These are phyloP conservation scores for Drosophila kepulauana DNA, from an alignment of 1,140 invertebrate genomes.

Conservation along the genomic window DNA sequence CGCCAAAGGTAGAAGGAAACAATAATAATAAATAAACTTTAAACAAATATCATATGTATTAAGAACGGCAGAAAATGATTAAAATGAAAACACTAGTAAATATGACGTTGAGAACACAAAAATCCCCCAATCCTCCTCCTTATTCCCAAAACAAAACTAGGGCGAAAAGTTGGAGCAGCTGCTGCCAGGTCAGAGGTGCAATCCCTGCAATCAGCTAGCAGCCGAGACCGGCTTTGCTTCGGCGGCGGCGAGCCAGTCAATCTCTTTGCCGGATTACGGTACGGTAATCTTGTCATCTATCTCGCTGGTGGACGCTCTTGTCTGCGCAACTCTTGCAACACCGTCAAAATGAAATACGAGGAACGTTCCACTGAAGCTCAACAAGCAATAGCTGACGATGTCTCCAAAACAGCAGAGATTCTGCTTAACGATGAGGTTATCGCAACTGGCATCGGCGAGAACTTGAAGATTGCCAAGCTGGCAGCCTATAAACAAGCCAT, in stretches of 20 bases:
- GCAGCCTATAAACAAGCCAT: slow-evolving; percentile 84
- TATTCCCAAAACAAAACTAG: slow-evolving; percentile 65
- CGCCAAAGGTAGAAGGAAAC: slow-evolving; percentile 87
- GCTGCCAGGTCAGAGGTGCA: slow-evolving; percentile 9
- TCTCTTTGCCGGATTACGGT: slow-evolving; percentile 61
- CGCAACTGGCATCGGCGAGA: slow-evolving; percentile 65
- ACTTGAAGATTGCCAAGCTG: slow-evolving; percentile 85
- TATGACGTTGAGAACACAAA: slow-evolving; percentile 61
- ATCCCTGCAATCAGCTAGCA: slow-evolving; percentile 12
- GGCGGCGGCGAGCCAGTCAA: slow-evolving; percentile 62
- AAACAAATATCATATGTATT: slow-evolving; percentile 2
- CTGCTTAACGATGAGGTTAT: slow-evolving; percentile 82
- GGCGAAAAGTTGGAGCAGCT: slow-evolving; percentile 39
- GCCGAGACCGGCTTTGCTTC: slow-evolving; percentile 54
- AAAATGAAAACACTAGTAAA: slow-evolving; percentile 62
- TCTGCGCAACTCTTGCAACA: slow-evolving; percentile 57
- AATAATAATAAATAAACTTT: slow-evolving; percentile 55
- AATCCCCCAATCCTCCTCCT: slow-evolving; percentile 28
- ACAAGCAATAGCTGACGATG: slow-evolving; percentile 4
- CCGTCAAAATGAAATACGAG: slow-evolving; percentile 48
- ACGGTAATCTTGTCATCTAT: slow-evolving; percentile 55
- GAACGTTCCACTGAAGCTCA: slow-evolving; percentile 10
- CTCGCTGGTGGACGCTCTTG: slow-evolving; percentile 68
- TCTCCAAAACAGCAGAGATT: slow-evolving; percentile 50
- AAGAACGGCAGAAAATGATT: slow-evolving; percentile 41